phyloP scores from a whole-genome alignment of 2,888 invertebrate genomes.

The Aethes cnicana region DNA sequence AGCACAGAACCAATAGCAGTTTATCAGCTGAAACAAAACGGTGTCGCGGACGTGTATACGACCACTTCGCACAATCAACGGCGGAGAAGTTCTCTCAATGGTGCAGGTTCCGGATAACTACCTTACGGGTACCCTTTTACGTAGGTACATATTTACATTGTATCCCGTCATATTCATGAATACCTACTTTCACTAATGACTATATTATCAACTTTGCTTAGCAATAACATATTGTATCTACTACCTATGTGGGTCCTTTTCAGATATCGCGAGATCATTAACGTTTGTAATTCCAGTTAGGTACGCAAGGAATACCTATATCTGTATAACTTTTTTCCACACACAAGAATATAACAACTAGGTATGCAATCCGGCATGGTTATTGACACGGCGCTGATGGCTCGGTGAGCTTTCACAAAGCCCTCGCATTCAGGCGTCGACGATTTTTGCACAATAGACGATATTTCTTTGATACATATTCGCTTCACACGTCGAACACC shows the following conservation, averaged over 20 bases:
- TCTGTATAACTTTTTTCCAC: background rate
- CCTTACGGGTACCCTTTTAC: constrained; percentile 54
- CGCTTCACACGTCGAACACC: constrained; percentile 3
- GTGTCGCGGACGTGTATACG: constrained; percentile 38
- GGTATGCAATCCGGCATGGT: constrained; percentile 1
- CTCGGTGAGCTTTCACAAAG: constrained; percentile 20
- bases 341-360: too few species aligned
- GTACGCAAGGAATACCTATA: too few species aligned
- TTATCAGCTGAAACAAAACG: constrained; percentile 49
- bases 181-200: too few species aligned
- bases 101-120: constrained; percentile 44
- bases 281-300: too few species aligned
- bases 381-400: constrained; percentile 11
- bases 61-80: constrained; percentile 48
- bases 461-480: constrained; percentile 22
- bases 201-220: constrained; percentile 33
- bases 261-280: too few species aligned
- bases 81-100: constrained; percentile 40
- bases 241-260: too few species aligned
- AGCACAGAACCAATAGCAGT: constrained; percentile 49
- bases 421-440: constrained; percentile 22
- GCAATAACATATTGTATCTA: constrained; percentile 4
- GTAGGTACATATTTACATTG: constrained; percentile 53
- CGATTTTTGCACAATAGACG: constrained; percentile 8
- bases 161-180: constrained; percentile 41